Percentiles rank a stretch among this genome's conserved stretches.
These are phyloP conservation scores for Gobio occitaniae DNA, from an alignment of 2,797 vertebrate genomes.

Conservation along the genomic window DNA sequence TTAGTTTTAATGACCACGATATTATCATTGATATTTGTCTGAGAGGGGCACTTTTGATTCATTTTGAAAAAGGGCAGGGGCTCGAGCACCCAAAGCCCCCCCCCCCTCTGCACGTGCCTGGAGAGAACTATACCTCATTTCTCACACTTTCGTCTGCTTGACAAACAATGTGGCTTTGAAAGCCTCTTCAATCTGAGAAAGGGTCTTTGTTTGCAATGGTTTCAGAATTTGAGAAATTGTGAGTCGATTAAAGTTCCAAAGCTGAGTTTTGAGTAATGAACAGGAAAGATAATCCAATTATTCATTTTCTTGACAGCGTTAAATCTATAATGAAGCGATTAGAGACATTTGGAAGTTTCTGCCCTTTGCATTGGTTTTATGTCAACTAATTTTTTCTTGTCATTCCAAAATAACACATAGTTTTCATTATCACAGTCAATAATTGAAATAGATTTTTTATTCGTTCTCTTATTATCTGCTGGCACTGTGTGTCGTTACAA, in stretches of 20 bases:
- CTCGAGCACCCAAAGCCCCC: too few relatives aligned
- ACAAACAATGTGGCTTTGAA: constrained; percentile 41
- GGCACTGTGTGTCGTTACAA: constrained; percentile 40
- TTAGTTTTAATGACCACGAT: too few relatives aligned
- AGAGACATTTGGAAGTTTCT: constrained; percentile 75
- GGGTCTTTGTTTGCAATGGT: constrained; percentile 46
- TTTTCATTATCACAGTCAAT: constrained; percentile 80
- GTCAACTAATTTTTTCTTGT: constrained; percentile 72
- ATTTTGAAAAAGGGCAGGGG: too few relatives aligned
- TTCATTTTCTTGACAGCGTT: constrained; percentile 63
- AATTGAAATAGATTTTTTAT: constrained; percentile 79
- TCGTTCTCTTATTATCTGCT: constrained; percentile 68
- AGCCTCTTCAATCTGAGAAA: constrained; percentile 28
- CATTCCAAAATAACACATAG: constrained; percentile 76
- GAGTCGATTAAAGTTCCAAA: constrained; percentile 20
- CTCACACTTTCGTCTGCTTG: constrained; percentile 47
- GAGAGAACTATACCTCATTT: constrained; percentile 46
- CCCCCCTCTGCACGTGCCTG: too few relatives aligned
- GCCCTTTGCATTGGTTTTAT: constrained; percentile 75
- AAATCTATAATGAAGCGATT: constrained; percentile 73
- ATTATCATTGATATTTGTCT: too few relatives aligned
- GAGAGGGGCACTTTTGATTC: too few relatives aligned
- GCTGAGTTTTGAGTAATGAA: constrained; percentile 59
- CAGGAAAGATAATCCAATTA: constrained; percentile 57
- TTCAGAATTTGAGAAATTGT: constrained; percentile 8